These are phyloP conservation scores for Epistrophe eligans DNA, from an alignment of 2,888 invertebrate species.

Conservation along the genomic window DNA sequence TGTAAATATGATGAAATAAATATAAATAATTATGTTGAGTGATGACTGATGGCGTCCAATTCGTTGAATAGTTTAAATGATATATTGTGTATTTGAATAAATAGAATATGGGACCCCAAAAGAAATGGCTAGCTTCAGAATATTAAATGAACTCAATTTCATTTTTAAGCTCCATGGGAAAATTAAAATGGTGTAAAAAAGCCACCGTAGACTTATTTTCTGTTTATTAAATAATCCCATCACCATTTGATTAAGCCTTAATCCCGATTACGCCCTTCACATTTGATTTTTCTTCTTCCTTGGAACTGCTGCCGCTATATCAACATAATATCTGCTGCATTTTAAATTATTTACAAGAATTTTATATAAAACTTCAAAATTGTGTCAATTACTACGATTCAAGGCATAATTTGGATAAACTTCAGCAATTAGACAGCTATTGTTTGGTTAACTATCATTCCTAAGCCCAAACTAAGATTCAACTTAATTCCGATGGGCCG, in stretches of 20 bases:
- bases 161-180: background rate
- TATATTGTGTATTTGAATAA: too few relatives aligned
- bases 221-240: background rate
- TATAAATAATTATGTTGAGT: too few relatives aligned
- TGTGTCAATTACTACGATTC: conserved; percentile 24
- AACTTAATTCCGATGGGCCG: background rate
- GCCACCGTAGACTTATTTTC: background rate
- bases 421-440: conserved; percentile 25
- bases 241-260: background rate
- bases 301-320: background rate
- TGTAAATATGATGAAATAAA: too few relatives aligned
- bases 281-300: background rate
- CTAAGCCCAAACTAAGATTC: background rate
- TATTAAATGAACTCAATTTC: too few relatives aligned
- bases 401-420: conserved; percentile 22
- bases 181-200: background rate
- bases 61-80: too few relatives aligned
- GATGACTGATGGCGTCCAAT: too few relatives aligned
- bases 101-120: too few relatives aligned
- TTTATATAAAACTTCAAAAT: background rate
- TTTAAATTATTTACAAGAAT: conserved; percentile 1
- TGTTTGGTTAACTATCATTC: conserved; percentile 13
- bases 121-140: too few relatives aligned
- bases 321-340: background rate
- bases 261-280: background rate